phyloP scores from a whole-genome alignment of 2,888 invertebrate species.

The Cacoxenus indagator region DNA sequence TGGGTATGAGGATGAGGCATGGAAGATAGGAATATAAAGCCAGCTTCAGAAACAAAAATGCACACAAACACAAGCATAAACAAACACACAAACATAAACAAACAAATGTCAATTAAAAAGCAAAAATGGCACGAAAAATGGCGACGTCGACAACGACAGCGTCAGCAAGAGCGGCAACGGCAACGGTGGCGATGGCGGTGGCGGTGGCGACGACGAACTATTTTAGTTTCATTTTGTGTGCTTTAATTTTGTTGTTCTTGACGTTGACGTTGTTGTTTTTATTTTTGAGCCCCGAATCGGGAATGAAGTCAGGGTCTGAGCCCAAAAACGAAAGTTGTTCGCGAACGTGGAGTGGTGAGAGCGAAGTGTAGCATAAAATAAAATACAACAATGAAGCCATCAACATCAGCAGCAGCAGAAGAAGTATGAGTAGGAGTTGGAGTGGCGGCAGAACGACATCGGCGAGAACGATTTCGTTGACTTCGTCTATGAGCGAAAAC shows the following conservation, averaged over 20 bases:
- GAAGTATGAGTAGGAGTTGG: neutral
- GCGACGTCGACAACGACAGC: constrained; percentile 34
- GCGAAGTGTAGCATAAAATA: neutral
- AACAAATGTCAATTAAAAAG: constrained; percentile 63
- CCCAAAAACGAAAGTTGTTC: neutral
- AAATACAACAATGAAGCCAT: constrained; percentile 12
- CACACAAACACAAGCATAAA: constrained; percentile 13
- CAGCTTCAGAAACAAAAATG: neutral
- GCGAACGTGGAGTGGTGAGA: neutral
- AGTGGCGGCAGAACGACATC: neutral
- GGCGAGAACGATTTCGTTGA: constrained; percentile 2
- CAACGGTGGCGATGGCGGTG: no score
- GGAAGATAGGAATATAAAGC: neutral
- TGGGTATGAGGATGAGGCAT: neutral
- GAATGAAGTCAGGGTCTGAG: neutral
- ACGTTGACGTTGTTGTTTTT: neutral
- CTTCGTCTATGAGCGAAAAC: neutral
- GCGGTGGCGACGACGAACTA: no score
- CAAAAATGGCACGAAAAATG: constrained; percentile 60
- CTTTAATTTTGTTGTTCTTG: neutral
- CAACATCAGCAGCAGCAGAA: constrained; percentile 1
- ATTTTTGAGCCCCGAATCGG: neutral
- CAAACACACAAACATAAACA: constrained; percentile 31
- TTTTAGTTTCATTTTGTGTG: neutral
- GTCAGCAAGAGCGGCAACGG: no score